phyloP scores from a whole-genome alignment of 2,797 vertebrate species.

The Acanthurus lineatus region DNA sequence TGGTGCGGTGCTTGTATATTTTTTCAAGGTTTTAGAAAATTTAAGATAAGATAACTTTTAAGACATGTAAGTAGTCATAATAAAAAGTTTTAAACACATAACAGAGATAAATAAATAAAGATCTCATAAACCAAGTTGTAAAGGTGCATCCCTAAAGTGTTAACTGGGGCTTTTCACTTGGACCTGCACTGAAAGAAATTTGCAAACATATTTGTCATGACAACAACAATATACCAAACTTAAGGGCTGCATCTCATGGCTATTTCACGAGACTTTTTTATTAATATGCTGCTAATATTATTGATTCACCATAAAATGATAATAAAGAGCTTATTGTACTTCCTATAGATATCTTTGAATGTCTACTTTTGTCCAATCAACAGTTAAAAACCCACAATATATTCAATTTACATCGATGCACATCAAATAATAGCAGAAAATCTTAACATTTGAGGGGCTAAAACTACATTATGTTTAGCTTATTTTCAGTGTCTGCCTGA shows the following conservation, averaged over 20 bases:
- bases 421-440: background rate
- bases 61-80: background rate
- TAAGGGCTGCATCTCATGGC: background rate
- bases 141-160: too few species aligned
- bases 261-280: too few species aligned
- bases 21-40: background rate
- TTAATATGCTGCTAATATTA: too few species aligned
- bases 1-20: background rate
- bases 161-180: background rate
- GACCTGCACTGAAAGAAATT: background rate
- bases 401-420: background rate
- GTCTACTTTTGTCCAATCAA: background rate
- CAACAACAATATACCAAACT: background rate
- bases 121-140: too few species aligned
- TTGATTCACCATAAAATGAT: too few species aligned
- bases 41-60: background rate
- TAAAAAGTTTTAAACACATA: background rate
- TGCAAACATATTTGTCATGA: background rate
- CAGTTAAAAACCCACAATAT: background rate
- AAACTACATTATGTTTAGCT: background rate
- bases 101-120: too few species aligned
- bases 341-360: background rate
- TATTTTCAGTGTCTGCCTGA: background rate
- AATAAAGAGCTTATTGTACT: background rate
- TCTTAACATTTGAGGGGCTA: background rate